phyloP scores from a whole-genome alignment of 2,888 invertebrate species.

The Ornithoptera priamus region DNA sequence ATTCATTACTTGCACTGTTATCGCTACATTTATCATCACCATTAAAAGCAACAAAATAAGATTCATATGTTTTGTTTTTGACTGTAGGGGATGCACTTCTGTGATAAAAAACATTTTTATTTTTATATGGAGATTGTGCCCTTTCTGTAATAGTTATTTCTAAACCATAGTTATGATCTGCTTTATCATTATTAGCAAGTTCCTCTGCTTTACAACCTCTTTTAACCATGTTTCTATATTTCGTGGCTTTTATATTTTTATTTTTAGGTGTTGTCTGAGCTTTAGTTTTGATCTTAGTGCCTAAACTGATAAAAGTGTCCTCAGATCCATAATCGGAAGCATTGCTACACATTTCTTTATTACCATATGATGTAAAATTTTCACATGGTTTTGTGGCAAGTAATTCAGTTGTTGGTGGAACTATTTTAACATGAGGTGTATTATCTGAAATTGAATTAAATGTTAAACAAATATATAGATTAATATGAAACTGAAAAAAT shows the following conservation, averaged over 20 bases:
- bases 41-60: constrained; percentile 63
- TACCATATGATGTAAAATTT: constrained; percentile 41
- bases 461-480: constrained; percentile 12
- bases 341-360: constrained; percentile 65
- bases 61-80: constrained; percentile 56
- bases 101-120: constrained; percentile 45
- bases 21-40: constrained; percentile 44
- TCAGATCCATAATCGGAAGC: constrained; percentile 74
- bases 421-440: constrained; percentile 55
- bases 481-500: constrained; percentile 4
- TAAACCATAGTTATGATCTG: constrained; percentile 53
- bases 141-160: constrained; percentile 67
- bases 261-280: constrained; percentile 63
- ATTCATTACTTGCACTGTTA: constrained; percentile 42
- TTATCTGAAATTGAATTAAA: constrained; percentile 49
- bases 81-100: constrained; percentile 55
- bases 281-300: constrained; percentile 76
- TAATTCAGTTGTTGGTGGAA: constrained; percentile 65
- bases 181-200: constrained; percentile 43
- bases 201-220: constrained; percentile 59
- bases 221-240: constrained; percentile 60
- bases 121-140: constrained; percentile 51
- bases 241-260: constrained; percentile 58
- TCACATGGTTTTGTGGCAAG: constrained; percentile 48
- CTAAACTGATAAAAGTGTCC: constrained; percentile 74